These are phyloP conservation scores for Colaptes auratus DNA, from an alignment of 2,113 vertebrate genomes.

Conservation along the genomic window DNA sequence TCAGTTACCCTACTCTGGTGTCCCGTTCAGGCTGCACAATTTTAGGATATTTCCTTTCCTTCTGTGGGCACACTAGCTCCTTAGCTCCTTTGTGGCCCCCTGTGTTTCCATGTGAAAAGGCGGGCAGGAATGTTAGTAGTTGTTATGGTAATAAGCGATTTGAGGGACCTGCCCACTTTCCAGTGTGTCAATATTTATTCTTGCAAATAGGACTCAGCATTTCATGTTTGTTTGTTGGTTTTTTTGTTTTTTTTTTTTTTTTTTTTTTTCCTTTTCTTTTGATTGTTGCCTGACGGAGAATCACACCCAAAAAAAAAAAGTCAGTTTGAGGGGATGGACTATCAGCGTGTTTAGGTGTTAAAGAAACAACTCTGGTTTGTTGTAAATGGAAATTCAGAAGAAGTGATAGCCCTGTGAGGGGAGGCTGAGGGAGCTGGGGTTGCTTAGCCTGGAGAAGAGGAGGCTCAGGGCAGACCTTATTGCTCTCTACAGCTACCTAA, in stretches of 20 bases:
- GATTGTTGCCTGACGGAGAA: background rate
- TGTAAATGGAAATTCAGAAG: constrained; percentile 37
- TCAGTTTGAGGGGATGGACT: background rate
- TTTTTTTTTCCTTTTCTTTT: too few species aligned
- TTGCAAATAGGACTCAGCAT: background rate
- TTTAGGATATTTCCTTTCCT: background rate
- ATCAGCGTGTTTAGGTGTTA: background rate
- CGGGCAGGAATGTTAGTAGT: background rate
- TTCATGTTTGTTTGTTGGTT: too few species aligned
- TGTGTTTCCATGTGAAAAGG: background rate
- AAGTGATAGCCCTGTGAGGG: too few species aligned
- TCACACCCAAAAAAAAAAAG: background rate
- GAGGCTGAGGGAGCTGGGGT: too few species aligned
- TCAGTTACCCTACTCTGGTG: background rate
- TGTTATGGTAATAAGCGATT: background rate
- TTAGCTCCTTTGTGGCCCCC: background rate
- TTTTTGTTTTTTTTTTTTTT: too few species aligned
- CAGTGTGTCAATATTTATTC: background rate
- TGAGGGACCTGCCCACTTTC: background rate
- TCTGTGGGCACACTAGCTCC: background rate
- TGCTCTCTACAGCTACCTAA: too few species aligned
- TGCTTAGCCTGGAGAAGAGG: too few species aligned
- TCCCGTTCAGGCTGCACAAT: background rate
- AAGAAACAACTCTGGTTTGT: background rate
- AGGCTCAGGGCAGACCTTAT: too few species aligned